phyloP scores from a whole-genome alignment of 53 echinoderm and acorn worm species.

The Hippasteria phrygiana region DNA sequence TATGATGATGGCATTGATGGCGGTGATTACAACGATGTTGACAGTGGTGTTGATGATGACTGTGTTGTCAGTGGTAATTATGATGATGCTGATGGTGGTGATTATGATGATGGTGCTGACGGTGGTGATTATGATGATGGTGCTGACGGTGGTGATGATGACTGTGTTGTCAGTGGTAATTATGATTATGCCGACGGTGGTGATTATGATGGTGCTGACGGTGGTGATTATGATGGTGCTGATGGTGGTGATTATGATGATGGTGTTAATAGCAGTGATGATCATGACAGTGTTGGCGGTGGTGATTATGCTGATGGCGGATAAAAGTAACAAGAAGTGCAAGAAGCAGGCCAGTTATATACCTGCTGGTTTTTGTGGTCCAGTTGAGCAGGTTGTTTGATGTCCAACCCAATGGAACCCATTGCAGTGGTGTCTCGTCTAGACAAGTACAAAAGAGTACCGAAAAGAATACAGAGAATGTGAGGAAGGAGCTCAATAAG shows the following conservation, averaged over 20 bases:
- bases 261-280: background rate
- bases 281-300: background rate
- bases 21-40: too few relatives aligned
- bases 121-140: too few relatives aligned
- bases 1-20: too few relatives aligned
- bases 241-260: background rate
- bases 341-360: background rate
- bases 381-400: constrained; percentile 81
- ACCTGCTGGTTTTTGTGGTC: constrained; percentile 88
- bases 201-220: background rate
- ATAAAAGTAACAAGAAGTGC: background rate
- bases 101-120: background rate
- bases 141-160: constrained; percentile 4
- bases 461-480: too few relatives aligned
- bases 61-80: too few relatives aligned
- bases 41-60: too few relatives aligned
- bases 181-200: background rate
- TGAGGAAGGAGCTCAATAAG: too few relatives aligned
- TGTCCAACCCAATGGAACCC: constrained; percentile 84
- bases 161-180: background rate
- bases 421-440: constrained; percentile 74
- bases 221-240: background rate
- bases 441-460: too few relatives aligned
- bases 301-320: background rate
- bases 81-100: background rate